Evolutionary conservation across 2,888 invertebrate genomes (phyloP), one percentile per base, ranked within the genome.

Genomic region (Chesias legatella): DNA sequence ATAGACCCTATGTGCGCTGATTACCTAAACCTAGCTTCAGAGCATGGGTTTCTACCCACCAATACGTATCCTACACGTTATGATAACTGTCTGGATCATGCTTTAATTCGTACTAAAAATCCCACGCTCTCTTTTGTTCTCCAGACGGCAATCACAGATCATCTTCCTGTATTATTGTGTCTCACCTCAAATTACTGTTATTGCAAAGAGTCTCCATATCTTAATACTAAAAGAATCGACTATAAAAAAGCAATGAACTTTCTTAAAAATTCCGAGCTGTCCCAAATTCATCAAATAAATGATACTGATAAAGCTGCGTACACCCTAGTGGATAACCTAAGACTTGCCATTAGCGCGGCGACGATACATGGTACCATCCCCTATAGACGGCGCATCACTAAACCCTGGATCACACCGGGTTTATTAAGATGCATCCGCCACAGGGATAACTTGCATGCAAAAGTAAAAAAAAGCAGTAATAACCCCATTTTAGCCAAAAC

Each of bases 1-100:
- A 4, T 3, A 3, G 28, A 35, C 6, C 13, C 13, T 3, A 28
- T 11, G 11, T 23, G 28, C 7, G n/a, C 11, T 6, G 28, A 35
- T 8, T 35, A 35, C 7, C 22, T 35, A 6, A 35, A 35, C 7
- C 10, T 35, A 6, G 23, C 35, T 1, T 7, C 35, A 2, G 28
- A 35, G 7, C 23, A 11, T 22, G 35, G 34, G 2, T 22, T 11
- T 6, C 8, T 35, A 6, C 35, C 35, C 1, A 11, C 35, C 1
- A 10, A 35, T 7, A 2, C 3, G 2, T 28, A 8, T 7, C 28
- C 35, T 3, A 28, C 35, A 7, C 32, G 11, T 6, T 5, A 32
- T 5, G 32, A 23, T 6, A 32, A 23, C 7, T 32, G 32, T n/a
- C 7, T 32, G 7, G 32, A 32, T 7, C 32, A 32, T 10, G 32